These are phyloP conservation scores for Abscondita cerata DNA, from an alignment of 2,888 invertebrate genomes.

Conservation along the genomic window DNA sequence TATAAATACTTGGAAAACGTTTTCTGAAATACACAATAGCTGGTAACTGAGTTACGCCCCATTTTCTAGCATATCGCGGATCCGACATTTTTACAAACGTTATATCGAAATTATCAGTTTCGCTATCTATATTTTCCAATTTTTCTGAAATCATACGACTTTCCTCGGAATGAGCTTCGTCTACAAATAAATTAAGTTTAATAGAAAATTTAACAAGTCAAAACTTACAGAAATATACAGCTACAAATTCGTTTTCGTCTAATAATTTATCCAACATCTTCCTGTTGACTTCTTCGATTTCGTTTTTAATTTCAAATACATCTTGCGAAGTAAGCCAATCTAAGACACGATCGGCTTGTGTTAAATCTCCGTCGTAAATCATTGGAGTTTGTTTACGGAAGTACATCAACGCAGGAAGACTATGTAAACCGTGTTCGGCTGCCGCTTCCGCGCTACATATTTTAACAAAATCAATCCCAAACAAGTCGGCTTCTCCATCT, in stretches of 20 bases:
- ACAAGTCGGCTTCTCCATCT: conserved; percentile 92
- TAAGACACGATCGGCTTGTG: conserved; percentile 84
- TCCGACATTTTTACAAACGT: conserved; percentile 95
- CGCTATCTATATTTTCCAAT: conserved; percentile 92
- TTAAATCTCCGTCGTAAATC: conserved; percentile 88
- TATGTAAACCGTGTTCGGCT: conserved; percentile 80
- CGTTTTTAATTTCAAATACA: conserved; percentile 93
- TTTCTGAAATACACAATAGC: conserved; percentile 91
- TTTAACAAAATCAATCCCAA: conserved; percentile 94
- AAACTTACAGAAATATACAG: conserved; percentile 93
- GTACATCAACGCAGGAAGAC: conserved; percentile 85
- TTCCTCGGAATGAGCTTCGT: conserved; percentile 80
- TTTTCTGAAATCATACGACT: conserved; percentile 84
- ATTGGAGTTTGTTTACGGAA: conserved; percentile 83
- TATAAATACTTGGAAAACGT: conserved; percentile 90
- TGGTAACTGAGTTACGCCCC: conserved; percentile 91
- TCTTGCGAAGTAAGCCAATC: conserved; percentile 94
- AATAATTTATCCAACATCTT: conserved; percentile 95
- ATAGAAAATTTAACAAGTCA: no score
- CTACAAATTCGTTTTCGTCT: conserved; percentile 93
- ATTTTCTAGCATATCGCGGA: conserved; percentile 88
- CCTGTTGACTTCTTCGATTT: conserved; percentile 96
- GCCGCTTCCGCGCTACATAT: conserved; percentile 84
- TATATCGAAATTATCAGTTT: conserved; percentile 92
- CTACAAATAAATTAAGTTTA: conserved; percentile 63